Evolutionary conservation across 2,797 vertebrate species (phyloP), one percentile per base, ranked within the genome.

Genomic region (Sebastes itinus): DNA sequence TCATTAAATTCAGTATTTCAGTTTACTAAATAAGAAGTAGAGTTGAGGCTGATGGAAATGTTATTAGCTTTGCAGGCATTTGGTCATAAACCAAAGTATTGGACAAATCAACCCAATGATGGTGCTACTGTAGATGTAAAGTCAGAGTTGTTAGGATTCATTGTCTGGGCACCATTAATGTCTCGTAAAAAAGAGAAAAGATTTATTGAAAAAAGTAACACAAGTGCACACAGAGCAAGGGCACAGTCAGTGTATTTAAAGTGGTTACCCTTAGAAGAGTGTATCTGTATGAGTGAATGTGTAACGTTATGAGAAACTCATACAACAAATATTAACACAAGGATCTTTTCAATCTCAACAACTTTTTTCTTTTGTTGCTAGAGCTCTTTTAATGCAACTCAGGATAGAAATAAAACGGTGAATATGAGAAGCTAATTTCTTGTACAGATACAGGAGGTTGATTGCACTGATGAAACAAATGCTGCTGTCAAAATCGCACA

Each of bases 381-480:
- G 71, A 71, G 22, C 10, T 13, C 13, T 32, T 46, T 63, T 25
- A 38, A 63, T 42, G 28, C 16, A 9, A 46, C 25, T 61, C 5
- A 35, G 20, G 30, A 38, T 46, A 32, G 23, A 61, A 74, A 35
- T 25, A 30, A 52, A 28, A 63, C 14, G 1, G 18, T 38, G 22
- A 9, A 20, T 70, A 54, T 81, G 35, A 35, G 46, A 56, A 64
- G 69, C 7, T 56, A 25, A 42, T 61, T 68, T 64, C 25, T 54
- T 55, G 35, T 5, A 60, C 22, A 75, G 58, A 78, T 46, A 11
- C 30, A 69, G 22, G 61, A 27, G 65, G 42, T 65, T 13, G 5
- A 82, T 65, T 54, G 30, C 9, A 32, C 64, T 20, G 52, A 77
- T 71, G 59, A 59, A 81, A 73, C 27, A 75, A 75, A 59, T 23